A percentile compares a stretch with the other conserved stretches of the same genome.
These are phyloP conservation scores for Columbina picui DNA, from an alignment of 2,113 vertebrate species.

Conservation along the genomic window DNA sequence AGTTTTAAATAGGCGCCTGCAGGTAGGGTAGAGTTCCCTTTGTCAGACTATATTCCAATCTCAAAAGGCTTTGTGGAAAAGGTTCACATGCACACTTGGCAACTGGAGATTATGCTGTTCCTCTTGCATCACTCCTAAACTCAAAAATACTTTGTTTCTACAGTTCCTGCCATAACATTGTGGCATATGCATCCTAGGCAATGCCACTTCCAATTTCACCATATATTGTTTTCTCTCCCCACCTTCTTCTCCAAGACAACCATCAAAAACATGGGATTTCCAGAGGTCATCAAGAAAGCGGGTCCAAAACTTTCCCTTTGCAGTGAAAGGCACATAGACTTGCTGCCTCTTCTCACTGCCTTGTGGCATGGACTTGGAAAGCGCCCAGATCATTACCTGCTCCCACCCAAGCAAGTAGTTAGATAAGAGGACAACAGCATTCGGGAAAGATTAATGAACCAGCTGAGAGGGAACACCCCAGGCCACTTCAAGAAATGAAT, in stretches of 20 bases:
- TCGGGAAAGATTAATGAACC: not conserved
- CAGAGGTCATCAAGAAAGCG: accelerated
- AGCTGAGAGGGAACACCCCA: not conserved
- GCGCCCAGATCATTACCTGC: not conserved
- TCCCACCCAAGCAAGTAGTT: not conserved
- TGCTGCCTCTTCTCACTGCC: not conserved
- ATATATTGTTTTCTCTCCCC: not conserved
- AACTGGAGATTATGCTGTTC: not conserved
- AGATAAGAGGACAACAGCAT: not conserved
- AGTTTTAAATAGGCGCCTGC: not conserved
- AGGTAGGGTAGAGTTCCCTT: not conserved
- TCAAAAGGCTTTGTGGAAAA: not conserved
- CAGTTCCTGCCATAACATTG: not conserved
- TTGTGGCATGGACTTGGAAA: not conserved
- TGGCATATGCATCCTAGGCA: not conserved
- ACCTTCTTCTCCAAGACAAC: not conserved
- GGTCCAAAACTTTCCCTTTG: not conserved
- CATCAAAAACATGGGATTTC: not conserved
- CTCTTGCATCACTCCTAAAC: not conserved
- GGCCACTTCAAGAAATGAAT: not conserved
- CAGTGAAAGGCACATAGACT: not conserved
- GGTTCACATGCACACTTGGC: not conserved
- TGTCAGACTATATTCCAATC: not conserved
- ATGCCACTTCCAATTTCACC: not conserved
- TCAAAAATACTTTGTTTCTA: not conserved